A percentile compares a stretch with the other conserved stretches of the same genome.
These are phyloP conservation scores for Nymphalis c-album DNA, from an alignment of 2,888 invertebrate species.

Conservation along the genomic window DNA sequence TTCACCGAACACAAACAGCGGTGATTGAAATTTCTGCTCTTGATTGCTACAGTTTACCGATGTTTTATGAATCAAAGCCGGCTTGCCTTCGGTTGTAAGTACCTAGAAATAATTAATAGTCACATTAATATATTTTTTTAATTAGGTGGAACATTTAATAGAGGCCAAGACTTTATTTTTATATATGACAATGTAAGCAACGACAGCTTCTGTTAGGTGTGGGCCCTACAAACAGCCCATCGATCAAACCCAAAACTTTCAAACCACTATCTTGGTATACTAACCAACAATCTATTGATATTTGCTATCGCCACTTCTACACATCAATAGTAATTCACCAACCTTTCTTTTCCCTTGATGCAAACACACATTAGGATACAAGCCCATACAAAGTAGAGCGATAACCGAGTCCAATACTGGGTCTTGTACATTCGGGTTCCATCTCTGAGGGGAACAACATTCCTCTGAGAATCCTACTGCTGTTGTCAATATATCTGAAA, in stretches of 20 bases:
- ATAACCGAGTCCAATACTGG: slow-evolving; percentile 90
- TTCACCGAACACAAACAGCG: slow-evolving; percentile 98
- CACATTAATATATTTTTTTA: too few species aligned
- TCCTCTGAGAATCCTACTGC: slow-evolving; percentile 94
- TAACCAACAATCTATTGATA: too few species aligned
- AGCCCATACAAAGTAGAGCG: slow-evolving; percentile 92
- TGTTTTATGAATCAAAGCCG: slow-evolving; percentile 97
- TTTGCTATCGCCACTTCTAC: too few species aligned
- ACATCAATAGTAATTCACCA: background rate
- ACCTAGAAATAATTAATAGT: slow-evolving; percentile 75
- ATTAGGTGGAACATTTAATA: too few species aligned
- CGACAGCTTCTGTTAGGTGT: too few species aligned
- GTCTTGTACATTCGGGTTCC: slow-evolving; percentile 90
- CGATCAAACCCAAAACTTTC: too few species aligned
- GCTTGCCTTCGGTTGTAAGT: slow-evolving; percentile 96
- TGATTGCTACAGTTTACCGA: slow-evolving; percentile 96
- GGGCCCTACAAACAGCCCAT: too few species aligned
- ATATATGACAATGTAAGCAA: too few species aligned
- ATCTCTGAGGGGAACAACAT: slow-evolving; percentile 86
- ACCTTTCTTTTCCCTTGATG: slow-evolving; percentile 97
- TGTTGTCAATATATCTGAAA: slow-evolving; percentile 83
- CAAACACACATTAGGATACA: slow-evolving; percentile 98
- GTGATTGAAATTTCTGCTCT: slow-evolving; percentile 93
- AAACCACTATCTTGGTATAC: too few species aligned
- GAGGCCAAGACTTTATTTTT: too few species aligned